phyloP scores from a whole-genome alignment of 1,140 invertebrate species.

The Trissolcus basalis region DNA sequence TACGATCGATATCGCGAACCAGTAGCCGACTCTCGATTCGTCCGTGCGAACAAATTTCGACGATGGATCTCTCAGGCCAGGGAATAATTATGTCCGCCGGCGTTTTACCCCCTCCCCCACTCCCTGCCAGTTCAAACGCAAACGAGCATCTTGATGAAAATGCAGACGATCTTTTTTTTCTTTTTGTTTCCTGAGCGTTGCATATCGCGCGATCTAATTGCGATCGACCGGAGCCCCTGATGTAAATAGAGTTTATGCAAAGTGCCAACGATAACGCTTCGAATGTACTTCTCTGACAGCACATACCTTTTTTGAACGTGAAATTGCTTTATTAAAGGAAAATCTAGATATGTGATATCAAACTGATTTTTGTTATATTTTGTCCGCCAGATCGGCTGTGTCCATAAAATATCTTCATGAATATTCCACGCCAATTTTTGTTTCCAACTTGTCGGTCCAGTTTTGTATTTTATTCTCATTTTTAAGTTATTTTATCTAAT shows the following conservation, averaged over 20 bases:
- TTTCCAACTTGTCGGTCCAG: too few species aligned
- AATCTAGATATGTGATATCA: too few species aligned
- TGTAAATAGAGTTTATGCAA: slow-evolving; percentile 29
- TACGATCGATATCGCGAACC: slow-evolving; percentile 54
- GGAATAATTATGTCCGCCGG: slow-evolving; percentile 25
- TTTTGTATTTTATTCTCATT: too few species aligned
- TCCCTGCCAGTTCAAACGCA: too few species aligned
- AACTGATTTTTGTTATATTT: too few species aligned
- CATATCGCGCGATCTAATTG: slow-evolving; percentile 29
- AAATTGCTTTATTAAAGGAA: too few species aligned
- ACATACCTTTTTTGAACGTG: slow-evolving; percentile 3
- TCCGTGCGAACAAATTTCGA: slow-evolving; percentile 49
- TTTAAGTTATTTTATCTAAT: too few species aligned
- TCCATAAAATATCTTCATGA: too few species aligned
- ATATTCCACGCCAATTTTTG: too few species aligned
- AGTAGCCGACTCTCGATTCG: slow-evolving; percentile 49
- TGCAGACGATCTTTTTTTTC: slow-evolving; percentile 12
- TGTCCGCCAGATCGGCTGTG: too few species aligned
- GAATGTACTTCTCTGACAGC: background rate
- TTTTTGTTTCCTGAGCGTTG: slow-evolving; percentile 8
- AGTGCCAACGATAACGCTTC: background rate
- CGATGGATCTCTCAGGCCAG: slow-evolving; percentile 9
- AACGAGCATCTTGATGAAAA: slow-evolving; percentile 6
- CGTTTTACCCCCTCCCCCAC: background rate
- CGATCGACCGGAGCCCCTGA: background rate